These are phyloP conservation scores for Amblyornis subalaris DNA, from an alignment of 2,113 vertebrate genomes.

Conservation along the genomic window DNA sequence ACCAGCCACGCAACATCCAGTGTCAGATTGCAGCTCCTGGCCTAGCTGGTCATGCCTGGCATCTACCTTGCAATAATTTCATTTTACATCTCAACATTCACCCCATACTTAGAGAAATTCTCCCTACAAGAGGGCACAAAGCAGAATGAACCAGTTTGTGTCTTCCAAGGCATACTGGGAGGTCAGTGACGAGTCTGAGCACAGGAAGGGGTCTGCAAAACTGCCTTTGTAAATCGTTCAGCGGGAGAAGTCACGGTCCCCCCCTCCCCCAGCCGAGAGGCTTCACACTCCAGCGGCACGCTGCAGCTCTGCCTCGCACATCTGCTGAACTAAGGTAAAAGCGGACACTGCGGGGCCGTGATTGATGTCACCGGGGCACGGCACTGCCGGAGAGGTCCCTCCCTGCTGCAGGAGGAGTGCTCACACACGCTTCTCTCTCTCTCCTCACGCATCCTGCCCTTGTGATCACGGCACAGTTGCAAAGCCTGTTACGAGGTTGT, in stretches of 20 bases:
- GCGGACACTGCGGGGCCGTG: constrained; percentile 25
- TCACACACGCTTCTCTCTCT: neutral
- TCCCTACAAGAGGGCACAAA: neutral
- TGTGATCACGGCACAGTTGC: accelerated
- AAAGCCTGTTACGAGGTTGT: neutral
- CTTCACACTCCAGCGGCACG: neutral
- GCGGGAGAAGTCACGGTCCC: neutral
- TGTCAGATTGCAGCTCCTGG: neutral
- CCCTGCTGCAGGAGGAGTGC: neutral
- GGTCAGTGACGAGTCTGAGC: neutral
- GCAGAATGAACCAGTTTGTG: neutral
- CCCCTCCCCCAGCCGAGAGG: neutral
- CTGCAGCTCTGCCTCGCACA: constrained; percentile 24
- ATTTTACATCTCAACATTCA: neutral
- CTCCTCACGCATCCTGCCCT: neutral
- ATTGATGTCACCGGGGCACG: constrained; percentile 24
- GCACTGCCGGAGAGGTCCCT: neutral
- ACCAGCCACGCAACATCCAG: neutral
- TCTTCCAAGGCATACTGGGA: neutral
- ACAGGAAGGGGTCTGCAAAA: neutral
- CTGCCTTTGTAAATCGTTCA: neutral
- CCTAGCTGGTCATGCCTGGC: neutral
- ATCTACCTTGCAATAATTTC: neutral
- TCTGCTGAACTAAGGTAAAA: constrained; percentile 53
- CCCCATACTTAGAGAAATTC: neutral